These are phyloP conservation scores for Oncorhynchus gorbuscha DNA, from an alignment of 2,113 vertebrate species.

Conservation along the genomic window DNA sequence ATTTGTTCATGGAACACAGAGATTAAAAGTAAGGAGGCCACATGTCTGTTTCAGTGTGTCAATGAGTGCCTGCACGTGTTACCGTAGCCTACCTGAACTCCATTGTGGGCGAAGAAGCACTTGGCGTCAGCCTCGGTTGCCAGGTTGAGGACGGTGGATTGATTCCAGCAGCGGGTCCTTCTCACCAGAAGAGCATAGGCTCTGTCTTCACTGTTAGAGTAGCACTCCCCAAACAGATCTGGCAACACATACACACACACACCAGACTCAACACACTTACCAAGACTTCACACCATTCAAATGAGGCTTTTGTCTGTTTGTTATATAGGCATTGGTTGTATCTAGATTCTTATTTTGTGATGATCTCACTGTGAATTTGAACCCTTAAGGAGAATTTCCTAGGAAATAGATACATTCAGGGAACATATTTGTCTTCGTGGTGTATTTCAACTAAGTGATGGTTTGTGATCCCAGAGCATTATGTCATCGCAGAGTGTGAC, in stretches of 20 bases:
- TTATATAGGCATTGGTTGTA: too few relatives aligned
- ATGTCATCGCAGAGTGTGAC: not conserved
- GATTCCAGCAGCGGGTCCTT: conserved; percentile 85
- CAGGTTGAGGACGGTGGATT: conserved; percentile 87
- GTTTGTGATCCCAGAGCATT: not conserved
- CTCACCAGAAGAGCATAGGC: conserved; percentile 88
- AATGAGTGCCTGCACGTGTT: not conserved
- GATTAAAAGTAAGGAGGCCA: not conserved
- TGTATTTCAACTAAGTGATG: not conserved
- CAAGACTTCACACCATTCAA: not conserved
- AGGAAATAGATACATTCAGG: too few relatives aligned
- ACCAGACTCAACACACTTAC: not conserved
- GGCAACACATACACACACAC: too few relatives aligned
- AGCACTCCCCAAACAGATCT: conserved; percentile 93
- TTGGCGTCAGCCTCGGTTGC: conserved; percentile 92
- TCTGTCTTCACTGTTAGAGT: conserved; percentile 85
- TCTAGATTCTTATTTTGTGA: too few relatives aligned
- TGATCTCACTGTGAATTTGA: not conserved
- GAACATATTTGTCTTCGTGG: too few relatives aligned
- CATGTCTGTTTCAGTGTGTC: not conserved
- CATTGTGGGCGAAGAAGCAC: conserved; percentile 91
- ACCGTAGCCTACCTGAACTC: conserved; percentile 82
- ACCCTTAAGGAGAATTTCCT: not conserved
- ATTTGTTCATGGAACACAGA: too few relatives aligned
- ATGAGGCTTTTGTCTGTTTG: not conserved